phyloP scores from a whole-genome alignment of 2,888 invertebrate genomes.

The Lydus trimaculatus region DNA sequence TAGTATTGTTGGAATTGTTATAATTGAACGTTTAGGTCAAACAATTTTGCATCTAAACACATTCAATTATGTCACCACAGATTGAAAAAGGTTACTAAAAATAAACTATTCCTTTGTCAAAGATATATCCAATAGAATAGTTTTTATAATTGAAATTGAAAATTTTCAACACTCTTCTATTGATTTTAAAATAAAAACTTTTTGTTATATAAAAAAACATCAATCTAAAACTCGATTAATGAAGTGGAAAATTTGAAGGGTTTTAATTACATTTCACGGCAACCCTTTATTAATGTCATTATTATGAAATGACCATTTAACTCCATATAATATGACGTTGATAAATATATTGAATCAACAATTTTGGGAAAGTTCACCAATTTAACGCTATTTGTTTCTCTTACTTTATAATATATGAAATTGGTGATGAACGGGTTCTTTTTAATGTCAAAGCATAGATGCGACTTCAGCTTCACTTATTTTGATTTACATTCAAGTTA shows the following conservation, averaged over 20 bases:
- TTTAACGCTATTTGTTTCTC: neutral
- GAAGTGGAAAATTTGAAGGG: neutral
- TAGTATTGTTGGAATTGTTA: neutral
- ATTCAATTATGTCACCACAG: neutral
- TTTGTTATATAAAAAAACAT: neutral
- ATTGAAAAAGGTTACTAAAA: neutral
- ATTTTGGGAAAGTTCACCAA: neutral
- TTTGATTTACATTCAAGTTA: neutral
- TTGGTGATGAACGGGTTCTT: neutral
- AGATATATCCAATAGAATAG: neutral
- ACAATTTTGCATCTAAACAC: conserved; percentile 3
- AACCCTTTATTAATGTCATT: neutral
- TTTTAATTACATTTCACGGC: neutral
- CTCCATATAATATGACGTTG: neutral
- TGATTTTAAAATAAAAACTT: neutral
- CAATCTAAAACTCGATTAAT: neutral
- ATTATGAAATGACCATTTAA: neutral
- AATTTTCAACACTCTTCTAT: neutral
- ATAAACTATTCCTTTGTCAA: neutral
- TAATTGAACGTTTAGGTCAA: neutral
- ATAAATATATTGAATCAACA: too few species aligned
- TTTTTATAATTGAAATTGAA: neutral
- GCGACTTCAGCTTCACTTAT: neutral
- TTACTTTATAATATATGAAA: too few species aligned
- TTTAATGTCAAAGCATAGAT: neutral